These are phyloP conservation scores for Cranoglanis bouderius DNA, from an alignment of 2,113 vertebrate species.

Conservation along the genomic window DNA sequence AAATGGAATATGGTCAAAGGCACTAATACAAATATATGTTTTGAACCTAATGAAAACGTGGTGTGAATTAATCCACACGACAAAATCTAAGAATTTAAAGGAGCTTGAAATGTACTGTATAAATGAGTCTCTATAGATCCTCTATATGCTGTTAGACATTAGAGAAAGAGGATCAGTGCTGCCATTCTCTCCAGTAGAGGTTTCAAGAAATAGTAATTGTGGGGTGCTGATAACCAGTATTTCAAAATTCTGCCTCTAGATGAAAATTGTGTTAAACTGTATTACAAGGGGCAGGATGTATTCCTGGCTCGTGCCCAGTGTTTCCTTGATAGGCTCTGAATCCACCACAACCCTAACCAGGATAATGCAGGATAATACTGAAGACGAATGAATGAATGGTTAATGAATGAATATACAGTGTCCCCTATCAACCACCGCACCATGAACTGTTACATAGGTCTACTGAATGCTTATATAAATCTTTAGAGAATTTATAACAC, in stretches of 20 bases:
- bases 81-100: neutral
- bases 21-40: neutral
- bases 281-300: neutral
- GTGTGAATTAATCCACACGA: neutral
- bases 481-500: neutral
- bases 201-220: neutral
- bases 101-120: neutral
- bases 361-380: neutral
- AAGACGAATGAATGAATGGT: no score
- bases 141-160: neutral
- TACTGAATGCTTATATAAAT: neutral
- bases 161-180: neutral
- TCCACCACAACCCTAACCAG: no score
- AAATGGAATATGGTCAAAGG: neutral
- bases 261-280: neutral
- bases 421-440: no score
- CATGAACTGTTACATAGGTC: no score
- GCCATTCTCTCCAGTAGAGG: neutral
- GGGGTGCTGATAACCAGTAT: neutral
- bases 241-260: neutral
- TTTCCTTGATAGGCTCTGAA: no score
- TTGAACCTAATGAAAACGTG: neutral
- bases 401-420: no score
- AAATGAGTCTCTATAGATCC: neutral
- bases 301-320: neutral